Evolutionary conservation across 2,888 invertebrate species (phyloP).

Genomic region (Eilema sororculum): DNA sequence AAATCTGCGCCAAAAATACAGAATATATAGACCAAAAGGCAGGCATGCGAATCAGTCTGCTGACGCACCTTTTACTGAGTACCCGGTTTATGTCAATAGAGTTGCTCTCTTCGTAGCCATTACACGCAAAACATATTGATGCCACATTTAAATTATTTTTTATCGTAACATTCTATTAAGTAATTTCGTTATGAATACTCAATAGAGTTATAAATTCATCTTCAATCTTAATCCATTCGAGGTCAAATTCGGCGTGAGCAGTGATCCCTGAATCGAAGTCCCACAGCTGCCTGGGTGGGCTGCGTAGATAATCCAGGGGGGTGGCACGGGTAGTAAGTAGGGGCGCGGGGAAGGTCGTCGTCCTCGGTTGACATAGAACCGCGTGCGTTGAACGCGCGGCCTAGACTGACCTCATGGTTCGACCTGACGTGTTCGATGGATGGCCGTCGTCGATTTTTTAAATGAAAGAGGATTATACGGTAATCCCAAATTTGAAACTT

Average conservation of each 20-base stretch:
- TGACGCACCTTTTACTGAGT: not conserved
- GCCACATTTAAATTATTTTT: not conserved
- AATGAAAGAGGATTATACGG: not conserved
- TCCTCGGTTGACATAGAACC: slow-evolving; percentile 77
- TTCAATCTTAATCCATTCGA: not conserved
- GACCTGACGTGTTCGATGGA: slow-evolving; percentile 56
- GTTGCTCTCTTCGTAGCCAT: too few relatives aligned
- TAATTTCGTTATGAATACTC: not conserved
- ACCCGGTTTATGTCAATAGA: not conserved
- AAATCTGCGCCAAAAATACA: not conserved
- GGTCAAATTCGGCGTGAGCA: slow-evolving; percentile 19
- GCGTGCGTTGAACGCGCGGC: slow-evolving; percentile 78
- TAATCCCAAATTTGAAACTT: not conserved
- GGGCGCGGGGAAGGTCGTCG: slow-evolving; percentile 62
- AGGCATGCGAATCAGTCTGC: not conserved
- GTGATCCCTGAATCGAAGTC: slow-evolving; percentile 50
- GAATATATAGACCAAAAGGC: not conserved
- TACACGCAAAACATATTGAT: too few relatives aligned
- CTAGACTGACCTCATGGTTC: slow-evolving; percentile 76
- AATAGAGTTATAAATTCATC: not conserved
- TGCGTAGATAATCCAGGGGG: slow-evolving; percentile 61
- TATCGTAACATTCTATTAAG: not conserved
- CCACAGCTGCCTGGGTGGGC: slow-evolving; percentile 67
- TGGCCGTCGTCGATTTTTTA: slow-evolving; percentile 5
- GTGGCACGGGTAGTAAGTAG: slow-evolving; percentile 32